phyloP scores from a whole-genome alignment of 2,113 vertebrate genomes.

The Zapus hudsonius region DNA sequence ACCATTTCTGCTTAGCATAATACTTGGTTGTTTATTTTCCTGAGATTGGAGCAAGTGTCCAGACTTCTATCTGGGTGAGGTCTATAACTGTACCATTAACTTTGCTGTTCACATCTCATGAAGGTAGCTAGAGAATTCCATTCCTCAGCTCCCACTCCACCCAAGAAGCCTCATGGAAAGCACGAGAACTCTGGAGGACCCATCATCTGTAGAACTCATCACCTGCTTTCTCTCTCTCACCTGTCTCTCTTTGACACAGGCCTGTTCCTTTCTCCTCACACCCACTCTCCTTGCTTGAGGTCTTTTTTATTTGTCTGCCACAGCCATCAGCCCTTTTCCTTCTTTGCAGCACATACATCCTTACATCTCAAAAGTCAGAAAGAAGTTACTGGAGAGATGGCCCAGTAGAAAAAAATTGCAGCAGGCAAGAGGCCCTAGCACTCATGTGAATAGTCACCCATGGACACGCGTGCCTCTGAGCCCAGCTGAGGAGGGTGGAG shows the following conservation, averaged over 20 bases:
- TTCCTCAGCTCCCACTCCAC: background rate
- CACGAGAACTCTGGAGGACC: background rate
- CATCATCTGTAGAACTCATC: background rate
- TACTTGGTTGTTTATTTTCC: background rate
- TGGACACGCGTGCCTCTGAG: too few relatives aligned
- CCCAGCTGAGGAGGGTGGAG: too few relatives aligned
- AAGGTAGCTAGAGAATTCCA: background rate
- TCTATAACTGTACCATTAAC: background rate
- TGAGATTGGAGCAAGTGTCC: accelerated
- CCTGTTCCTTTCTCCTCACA: background rate
- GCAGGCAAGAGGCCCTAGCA: too few relatives aligned
- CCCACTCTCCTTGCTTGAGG: background rate
- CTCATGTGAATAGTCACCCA: too few relatives aligned
- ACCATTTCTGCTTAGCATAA: background rate
- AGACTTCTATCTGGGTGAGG: background rate
- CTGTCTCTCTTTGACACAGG: background rate
- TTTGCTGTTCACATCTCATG: background rate
- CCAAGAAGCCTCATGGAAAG: background rate
- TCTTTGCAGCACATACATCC: background rate
- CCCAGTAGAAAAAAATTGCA: too few relatives aligned
- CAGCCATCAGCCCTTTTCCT: background rate
- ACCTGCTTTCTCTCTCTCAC: background rate
- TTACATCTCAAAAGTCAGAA: background rate
- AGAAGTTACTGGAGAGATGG: background rate
- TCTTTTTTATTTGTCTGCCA: background rate